phyloP scores from a whole-genome alignment of 2,797 vertebrate species.

The Odontamblyopus lacepedii region DNA sequence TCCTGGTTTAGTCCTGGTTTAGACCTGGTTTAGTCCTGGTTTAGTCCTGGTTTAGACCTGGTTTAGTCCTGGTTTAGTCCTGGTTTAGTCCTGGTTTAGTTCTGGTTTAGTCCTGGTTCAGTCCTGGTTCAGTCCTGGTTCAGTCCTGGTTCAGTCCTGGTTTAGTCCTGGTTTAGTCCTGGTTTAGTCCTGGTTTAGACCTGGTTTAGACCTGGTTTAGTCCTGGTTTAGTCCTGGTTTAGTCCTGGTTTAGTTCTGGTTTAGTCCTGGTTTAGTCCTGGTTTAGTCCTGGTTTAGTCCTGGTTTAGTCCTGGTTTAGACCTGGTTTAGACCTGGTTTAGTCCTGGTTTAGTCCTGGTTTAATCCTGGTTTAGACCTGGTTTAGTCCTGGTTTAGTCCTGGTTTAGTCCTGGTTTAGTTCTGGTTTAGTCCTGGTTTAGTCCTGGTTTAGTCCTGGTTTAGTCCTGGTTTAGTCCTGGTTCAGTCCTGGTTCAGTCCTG shows the following conservation, averaged over 20 bases:
- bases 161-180: neutral
- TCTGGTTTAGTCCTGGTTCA: neutral
- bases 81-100: slow-evolving; percentile 1
- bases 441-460: too few relatives aligned
- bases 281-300: slow-evolving; percentile 1
- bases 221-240: neutral
- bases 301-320: slow-evolving; percentile 9
- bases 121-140: too few relatives aligned
- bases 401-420: too few relatives aligned
- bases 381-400: neutral
- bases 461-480: too few relatives aligned
- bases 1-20: slow-evolving; percentile 3
- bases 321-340: slow-evolving; percentile 2
- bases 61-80: neutral
- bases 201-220: neutral
- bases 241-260: slow-evolving; percentile 2
- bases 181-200: slow-evolving; percentile 6
- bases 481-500: too few relatives aligned
- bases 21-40: neutral
- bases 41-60: neutral
- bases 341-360: slow-evolving; percentile 11
- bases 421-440: too few relatives aligned
- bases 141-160: neutral
- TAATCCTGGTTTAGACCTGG: neutral
- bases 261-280: neutral